Evolutionary conservation across 2,113 vertebrate species (phyloP).

Genomic region (Silurus glanis): DNA sequence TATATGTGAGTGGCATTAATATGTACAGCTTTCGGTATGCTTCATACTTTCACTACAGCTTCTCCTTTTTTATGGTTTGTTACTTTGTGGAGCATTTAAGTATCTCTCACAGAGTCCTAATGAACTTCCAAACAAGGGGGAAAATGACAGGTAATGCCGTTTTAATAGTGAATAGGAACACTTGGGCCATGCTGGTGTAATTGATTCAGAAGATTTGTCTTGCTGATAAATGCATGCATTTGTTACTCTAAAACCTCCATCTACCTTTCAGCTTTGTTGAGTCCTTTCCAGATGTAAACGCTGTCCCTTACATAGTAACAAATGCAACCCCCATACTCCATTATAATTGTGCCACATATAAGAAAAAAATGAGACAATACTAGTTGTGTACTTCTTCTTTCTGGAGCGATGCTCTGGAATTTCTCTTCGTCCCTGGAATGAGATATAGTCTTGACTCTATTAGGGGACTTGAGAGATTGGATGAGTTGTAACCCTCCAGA

Average conservation of each 20-base stretch:
- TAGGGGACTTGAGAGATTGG: conserved; percentile 57
- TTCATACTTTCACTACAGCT: too few relatives aligned
- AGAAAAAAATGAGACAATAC: neutral
- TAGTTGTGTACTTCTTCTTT: conserved; percentile 25
- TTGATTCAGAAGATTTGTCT: too few relatives aligned
- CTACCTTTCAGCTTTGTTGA: too few relatives aligned
- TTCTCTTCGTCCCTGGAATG: conserved; percentile 25
- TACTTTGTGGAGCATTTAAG: neutral
- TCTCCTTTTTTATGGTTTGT: neutral
- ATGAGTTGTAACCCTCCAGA: conserved; percentile 50
- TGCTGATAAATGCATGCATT: too few relatives aligned
- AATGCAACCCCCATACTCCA: neutral
- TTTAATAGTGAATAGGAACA: neutral
- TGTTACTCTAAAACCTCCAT: too few relatives aligned
- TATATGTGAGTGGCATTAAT: too few relatives aligned
- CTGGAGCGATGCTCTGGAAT: conserved; percentile 11
- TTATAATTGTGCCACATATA: neutral
- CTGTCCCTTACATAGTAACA: too few relatives aligned
- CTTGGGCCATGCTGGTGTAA: too few relatives aligned
- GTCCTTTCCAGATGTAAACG: too few relatives aligned
- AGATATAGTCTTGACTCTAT: conserved; percentile 53
- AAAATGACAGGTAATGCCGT: neutral
- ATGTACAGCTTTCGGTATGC: too few relatives aligned
- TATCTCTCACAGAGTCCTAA: neutral
- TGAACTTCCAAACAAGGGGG: neutral